Conservation (phyloP, 1,140 invertebrate species). For the Pararge aegeria region DNA sequence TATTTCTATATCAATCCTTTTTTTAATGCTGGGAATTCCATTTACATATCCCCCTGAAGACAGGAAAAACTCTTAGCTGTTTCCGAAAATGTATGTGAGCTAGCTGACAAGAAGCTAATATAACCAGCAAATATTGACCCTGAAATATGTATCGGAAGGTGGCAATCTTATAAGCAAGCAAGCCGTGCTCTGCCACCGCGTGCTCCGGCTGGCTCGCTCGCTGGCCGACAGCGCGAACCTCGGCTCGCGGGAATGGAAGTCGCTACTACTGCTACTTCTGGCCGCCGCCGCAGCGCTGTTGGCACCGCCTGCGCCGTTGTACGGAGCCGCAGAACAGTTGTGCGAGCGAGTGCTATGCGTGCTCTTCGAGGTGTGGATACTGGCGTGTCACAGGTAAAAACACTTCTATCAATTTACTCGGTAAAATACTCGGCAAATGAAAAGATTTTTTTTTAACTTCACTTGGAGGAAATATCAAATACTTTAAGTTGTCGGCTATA, state of each 20-base stretch:
- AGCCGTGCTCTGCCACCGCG: conserved; percentile 96
- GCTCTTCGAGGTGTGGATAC: conserved; percentile 96
- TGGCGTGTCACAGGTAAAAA: conserved; percentile 87
- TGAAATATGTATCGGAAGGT: conserved; percentile 78
- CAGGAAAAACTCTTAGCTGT: no score
- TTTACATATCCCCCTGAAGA: no score
- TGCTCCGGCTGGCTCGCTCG: conserved; percentile 92
- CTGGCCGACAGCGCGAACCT: conserved; percentile 92
- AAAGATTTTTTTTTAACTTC: no score
- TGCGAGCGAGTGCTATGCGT: conserved; percentile 96
- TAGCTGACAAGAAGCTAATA: no score
- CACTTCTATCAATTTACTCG: no score
- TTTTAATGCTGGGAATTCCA: no score
- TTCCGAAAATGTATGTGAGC: no score
- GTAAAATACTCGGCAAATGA: no score
- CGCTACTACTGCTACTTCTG: conserved; percentile 92
- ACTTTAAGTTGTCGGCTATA: no score
- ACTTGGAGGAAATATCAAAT: no score
- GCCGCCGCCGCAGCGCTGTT: conserved; percentile 96
- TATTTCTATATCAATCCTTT: no score
- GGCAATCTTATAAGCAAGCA: conserved; percentile 95
- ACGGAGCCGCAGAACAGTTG: conserved; percentile 96
- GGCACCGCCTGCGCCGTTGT: conserved; percentile 94
- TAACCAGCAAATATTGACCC: no score
- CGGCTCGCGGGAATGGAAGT: conserved; percentile 94